Conservation (phyloP, 2,113 vertebrate genomes). For the Pituophis catenifer region DNA sequence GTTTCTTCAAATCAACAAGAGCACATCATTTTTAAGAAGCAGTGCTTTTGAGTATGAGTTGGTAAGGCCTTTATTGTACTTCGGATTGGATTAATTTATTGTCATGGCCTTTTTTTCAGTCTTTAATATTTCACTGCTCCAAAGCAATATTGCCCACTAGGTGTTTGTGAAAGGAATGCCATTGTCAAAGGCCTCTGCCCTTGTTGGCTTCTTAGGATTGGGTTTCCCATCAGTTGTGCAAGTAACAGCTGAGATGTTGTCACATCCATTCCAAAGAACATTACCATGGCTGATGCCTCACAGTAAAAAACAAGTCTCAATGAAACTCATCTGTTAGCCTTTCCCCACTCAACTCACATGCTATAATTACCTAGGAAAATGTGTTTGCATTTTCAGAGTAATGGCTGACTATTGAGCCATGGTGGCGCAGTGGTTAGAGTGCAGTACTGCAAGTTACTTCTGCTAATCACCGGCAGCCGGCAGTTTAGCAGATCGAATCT, state of each 20-base stretch:
- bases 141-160: background rate
- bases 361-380: background rate
- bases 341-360: background rate
- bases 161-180: background rate
- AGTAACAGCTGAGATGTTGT: background rate
- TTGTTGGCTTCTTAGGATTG: background rate
- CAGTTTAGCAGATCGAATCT: too few relatives aligned
- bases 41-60: background rate
- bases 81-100: background rate
- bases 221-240: background rate
- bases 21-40: background rate
- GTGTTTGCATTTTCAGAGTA: background rate
- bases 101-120: background rate
- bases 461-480: too few relatives aligned
- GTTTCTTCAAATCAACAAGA: background rate
- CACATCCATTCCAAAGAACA: background rate
- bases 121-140: background rate
- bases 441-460: too few relatives aligned
- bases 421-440: too few relatives aligned
- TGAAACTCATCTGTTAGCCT: background rate
- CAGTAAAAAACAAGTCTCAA: background rate
- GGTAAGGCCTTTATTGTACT: background rate
- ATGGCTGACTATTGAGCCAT: background rate
- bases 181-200: background rate
- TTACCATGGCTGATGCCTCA: background rate